Evolutionary conservation across 2,888 invertebrate species (phyloP), one percentile per base, ranked within the genome.

Genomic region (Clusia tigrina): DNA sequence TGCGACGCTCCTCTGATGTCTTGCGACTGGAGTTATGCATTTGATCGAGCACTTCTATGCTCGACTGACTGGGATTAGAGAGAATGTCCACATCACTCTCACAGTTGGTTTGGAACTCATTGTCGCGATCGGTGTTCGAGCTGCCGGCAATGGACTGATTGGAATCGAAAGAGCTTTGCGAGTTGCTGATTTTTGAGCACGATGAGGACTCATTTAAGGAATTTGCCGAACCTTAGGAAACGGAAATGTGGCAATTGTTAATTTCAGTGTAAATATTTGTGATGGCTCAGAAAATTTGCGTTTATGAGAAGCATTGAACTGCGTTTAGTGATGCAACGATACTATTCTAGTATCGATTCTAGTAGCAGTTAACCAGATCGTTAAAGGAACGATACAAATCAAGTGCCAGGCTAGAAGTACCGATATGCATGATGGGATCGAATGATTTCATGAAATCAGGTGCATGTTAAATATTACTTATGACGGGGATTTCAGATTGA

Each of bases 21-120:
- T 81, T 83, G 5, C 83, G 80, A 59, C 69, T 76, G n/a, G 72
- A 69, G 2, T 74, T 71, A 12, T 70, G 64, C 24, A 64, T 18
- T 58, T 85, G 58, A 71, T 87, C 88, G 56, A 89, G 78, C 26
- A 89, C 87, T 82, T 89, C 89, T 61, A 90, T 89, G 74, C 90
- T 90, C 71, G 89, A 89, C 74, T 89, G 88, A 80, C 90, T 90
- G 15, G 90, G 90, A 82, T 90, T 90, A 65, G 89, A 90, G 23
- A 91, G 85, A 51, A 91, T 86, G 71, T 90, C 89, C 65, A 91
- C 88, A 73, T 91, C 90, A 79, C 90, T 90, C 71, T 89, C 89
- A 83, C 59, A 84, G 64, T 81, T 81, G 12, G 77, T 71, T 60
- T 78, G 79, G 59, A 78, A 77, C 62, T 79, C 80, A 42, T 77